Conservation (phyloP, 2,888 invertebrate genomes). For the Agrotis exclamationis region DNA sequence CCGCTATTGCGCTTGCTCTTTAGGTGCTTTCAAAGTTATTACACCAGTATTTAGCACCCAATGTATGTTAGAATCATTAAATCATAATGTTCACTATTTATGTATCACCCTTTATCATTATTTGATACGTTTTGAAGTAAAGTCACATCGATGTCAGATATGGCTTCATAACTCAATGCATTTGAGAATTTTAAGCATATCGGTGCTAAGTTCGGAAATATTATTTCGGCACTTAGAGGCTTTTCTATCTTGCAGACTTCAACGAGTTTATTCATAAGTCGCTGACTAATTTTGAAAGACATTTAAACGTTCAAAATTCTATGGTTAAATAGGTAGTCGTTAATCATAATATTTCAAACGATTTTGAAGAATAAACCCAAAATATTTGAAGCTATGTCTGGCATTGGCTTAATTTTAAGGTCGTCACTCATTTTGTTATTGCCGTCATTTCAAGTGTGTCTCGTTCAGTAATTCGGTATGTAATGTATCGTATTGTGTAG, state of each 20-base stretch:
- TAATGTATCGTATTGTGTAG: conserved; percentile 25
- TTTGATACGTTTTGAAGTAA: conserved; percentile 6
- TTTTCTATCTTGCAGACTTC: not conserved
- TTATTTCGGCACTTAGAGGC: too few species aligned
- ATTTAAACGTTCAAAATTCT: not conserved
- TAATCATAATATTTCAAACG: not conserved
- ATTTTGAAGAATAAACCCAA: not conserved
- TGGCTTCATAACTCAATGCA: not conserved
- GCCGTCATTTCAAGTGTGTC: conserved; percentile 25
- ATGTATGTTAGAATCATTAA: conserved; percentile 29
- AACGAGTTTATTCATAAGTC: not conserved
- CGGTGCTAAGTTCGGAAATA: not conserved
- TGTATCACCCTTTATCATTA: conserved; percentile 26
- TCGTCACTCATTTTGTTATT: conserved; percentile 46
- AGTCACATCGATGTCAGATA: not conserved
- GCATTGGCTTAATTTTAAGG: conserved; percentile 12
- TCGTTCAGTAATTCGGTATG: conserved; percentile 16
- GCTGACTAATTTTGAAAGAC: not conserved
- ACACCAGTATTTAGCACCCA: conserved; percentile 40
- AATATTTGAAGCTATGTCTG: conserved; percentile 15
- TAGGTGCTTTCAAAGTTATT: conserved; percentile 34
- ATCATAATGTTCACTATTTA: conserved; percentile 45
- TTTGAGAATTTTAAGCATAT: not conserved
- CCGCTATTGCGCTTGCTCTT: conserved; percentile 8
- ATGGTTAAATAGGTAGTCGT: not conserved